Evolutionary conservation across 1,140 invertebrate genomes (phyloP).

Genomic region (Caerostris darwini): DNA sequence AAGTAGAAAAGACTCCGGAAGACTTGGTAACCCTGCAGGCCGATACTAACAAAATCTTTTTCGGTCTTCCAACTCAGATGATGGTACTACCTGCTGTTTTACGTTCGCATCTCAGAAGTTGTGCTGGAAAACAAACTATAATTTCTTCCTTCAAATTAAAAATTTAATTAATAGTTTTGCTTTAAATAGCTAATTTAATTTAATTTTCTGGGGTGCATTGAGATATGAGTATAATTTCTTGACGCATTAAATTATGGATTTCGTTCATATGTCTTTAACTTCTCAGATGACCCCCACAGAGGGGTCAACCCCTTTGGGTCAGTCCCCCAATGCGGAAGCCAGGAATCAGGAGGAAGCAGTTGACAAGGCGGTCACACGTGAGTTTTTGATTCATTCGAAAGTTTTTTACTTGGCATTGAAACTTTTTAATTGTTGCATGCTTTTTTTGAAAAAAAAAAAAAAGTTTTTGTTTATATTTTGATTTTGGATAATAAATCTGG

Average conservation of each 20-base stretch:
- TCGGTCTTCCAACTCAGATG: constrained; percentile 38
- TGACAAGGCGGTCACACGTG: background rate
- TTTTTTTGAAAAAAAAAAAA: background rate
- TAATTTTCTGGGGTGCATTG: background rate
- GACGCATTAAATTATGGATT: constrained; percentile 27
- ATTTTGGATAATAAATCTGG: background rate
- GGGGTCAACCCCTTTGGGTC: constrained; percentile 2
- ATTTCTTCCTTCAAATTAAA: background rate
- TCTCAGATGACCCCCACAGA: background rate
- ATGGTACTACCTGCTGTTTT: background rate
- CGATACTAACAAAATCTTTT: constrained; percentile 41
- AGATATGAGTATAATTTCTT: background rate
- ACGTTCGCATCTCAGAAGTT: background rate
- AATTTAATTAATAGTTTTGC: background rate
- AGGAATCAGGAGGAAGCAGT: background rate
- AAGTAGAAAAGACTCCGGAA: background rate
- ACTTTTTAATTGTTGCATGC: background rate
- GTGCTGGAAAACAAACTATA: background rate
- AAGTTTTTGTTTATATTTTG: background rate
- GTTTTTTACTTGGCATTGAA: background rate
- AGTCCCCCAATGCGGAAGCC: background rate
- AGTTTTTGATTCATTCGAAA: background rate
- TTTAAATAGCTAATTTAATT: background rate
- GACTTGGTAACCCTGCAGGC: constrained; percentile 10
- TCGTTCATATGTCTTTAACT: constrained; percentile 21